Percentiles rank a stretch among this genome's conserved stretches.
Conservation (phyloP, 2,888 invertebrate species). For the Pseudolycoriella hygida region DNA sequence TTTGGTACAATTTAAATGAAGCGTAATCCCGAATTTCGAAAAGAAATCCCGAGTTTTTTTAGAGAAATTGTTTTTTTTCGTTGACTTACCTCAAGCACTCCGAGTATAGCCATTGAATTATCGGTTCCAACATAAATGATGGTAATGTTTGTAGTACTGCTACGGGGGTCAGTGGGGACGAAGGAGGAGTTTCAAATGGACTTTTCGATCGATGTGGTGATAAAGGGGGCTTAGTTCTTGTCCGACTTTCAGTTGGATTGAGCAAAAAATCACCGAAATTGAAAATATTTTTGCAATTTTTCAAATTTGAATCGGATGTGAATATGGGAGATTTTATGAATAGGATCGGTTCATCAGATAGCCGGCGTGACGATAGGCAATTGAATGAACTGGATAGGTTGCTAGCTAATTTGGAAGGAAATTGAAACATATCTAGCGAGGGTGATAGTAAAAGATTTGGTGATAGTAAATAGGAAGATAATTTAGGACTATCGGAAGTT, state of each 20-base stretch:
- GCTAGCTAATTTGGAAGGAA: constrained; percentile 14
- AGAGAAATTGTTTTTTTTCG: no score
- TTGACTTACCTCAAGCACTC: constrained; percentile 37
- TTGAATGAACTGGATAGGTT: constrained; percentile 23
- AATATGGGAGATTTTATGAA: constrained; percentile 13
- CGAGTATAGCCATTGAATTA: constrained; percentile 44
- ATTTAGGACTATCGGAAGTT: not conserved
- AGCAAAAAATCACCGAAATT: constrained; percentile 22
- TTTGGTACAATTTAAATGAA: no score
- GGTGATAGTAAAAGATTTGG: constrained; percentile 18
- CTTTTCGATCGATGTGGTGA: constrained; percentile 23
- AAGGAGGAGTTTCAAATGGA: constrained; percentile 24
- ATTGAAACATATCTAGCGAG: constrained; percentile 10
- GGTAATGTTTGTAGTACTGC: constrained; percentile 38
- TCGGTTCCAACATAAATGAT: constrained; percentile 40
- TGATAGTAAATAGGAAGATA: constrained; percentile 2
- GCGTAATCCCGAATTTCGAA: no score
- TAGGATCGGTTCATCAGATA: not conserved
- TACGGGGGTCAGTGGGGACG: constrained; percentile 27
- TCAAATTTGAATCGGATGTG: constrained; percentile 23
- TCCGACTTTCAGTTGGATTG: constrained; percentile 15
- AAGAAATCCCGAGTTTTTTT: no score
- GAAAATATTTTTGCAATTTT: constrained; percentile 22
- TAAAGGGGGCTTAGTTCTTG: constrained; percentile 19
- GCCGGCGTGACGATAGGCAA: constrained; percentile 14